Percentiles rank a stretch among this genome's conserved stretches.
Evolutionary conservation across 1,140 invertebrate species (phyloP).

Genomic region (Manduca sexta): DNA sequence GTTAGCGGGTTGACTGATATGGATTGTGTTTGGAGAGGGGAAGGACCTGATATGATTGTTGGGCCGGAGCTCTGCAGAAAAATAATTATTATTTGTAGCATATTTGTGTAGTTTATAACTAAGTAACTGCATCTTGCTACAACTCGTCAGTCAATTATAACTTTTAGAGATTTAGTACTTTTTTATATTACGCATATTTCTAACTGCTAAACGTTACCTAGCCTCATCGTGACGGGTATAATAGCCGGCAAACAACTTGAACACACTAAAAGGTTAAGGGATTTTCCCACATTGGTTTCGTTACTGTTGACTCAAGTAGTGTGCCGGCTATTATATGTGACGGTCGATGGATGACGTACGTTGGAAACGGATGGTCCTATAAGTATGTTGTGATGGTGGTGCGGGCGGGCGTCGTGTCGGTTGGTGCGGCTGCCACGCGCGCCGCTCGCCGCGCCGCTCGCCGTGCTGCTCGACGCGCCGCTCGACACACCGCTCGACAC

Average conservation of each 20-base stretch:
- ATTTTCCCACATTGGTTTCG: too few species aligned
- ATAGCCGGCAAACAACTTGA: too few species aligned
- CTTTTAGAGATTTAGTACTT: too few species aligned
- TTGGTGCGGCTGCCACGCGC: conserved; percentile 6
- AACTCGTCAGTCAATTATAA: too few species aligned
- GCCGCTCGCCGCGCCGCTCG: conserved; percentile 15
- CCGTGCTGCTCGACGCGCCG: conserved; percentile 23
- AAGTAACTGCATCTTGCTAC: too few species aligned
- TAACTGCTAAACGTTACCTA: too few species aligned
- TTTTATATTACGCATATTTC: too few species aligned
- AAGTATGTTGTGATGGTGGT: conserved; percentile 48
- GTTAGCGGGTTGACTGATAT: conserved; percentile 62
- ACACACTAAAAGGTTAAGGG: too few species aligned
- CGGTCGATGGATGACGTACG: conserved; percentile 8
- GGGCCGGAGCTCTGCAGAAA: conserved; percentile 30
- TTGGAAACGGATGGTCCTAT: conserved; percentile 29
- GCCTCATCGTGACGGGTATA: too few species aligned
- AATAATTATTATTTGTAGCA: neutral
- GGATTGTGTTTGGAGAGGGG: conserved; percentile 48
- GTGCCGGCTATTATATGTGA: too few species aligned
- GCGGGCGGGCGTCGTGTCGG: neutral
- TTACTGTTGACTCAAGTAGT: too few species aligned
- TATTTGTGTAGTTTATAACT: neutral
- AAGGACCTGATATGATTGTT: conserved; percentile 36
- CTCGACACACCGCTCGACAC: conserved; percentile 12